Conservation (phyloP, 2,113 vertebrate species). For the Oncorhynchus gorbuscha region DNA sequence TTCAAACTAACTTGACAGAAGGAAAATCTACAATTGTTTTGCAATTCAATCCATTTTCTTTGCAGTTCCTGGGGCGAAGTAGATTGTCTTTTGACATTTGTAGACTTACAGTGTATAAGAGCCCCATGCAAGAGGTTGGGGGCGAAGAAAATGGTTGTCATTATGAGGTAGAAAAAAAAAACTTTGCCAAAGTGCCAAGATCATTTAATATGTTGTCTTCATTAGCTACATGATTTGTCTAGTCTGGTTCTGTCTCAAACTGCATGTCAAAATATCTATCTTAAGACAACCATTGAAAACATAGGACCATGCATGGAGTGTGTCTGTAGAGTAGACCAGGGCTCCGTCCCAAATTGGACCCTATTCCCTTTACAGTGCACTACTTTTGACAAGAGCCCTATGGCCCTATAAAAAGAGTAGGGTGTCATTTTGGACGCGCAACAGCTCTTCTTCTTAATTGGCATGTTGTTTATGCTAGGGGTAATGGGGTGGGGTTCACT, state of each 20-base stretch:
- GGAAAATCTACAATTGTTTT: slow-evolving; percentile 55
- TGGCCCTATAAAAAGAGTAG: too few relatives aligned
- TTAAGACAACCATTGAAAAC: slow-evolving; percentile 31
- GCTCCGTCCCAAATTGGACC: not conserved
- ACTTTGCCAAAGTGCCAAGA: slow-evolving; percentile 33
- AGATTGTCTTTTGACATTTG: slow-evolving; percentile 37
- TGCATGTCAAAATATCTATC: not conserved
- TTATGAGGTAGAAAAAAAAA: not conserved
- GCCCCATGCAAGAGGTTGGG: not conserved
- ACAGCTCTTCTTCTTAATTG: slow-evolving; percentile 41
- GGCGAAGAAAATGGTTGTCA: slow-evolving; percentile 1
- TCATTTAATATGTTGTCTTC: slow-evolving; percentile 43
- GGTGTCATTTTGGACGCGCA: too few relatives aligned
- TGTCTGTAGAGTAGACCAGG: slow-evolving; percentile 8
- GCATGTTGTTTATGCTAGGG: slow-evolving; percentile 46
- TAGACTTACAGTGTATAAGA: not conserved
- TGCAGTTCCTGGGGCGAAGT: slow-evolving; percentile 38
- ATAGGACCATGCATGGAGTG: slow-evolving; percentile 9
- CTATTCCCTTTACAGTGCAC: too few relatives aligned
- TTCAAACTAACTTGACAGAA: slow-evolving; percentile 59
- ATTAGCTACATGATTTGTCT: not conserved
- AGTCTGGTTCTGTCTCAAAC: not conserved
- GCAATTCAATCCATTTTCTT: slow-evolving; percentile 49
- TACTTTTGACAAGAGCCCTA: too few relatives aligned
- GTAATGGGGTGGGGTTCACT: slow-evolving; percentile 24